Conservation (phyloP, 1,140 invertebrate genomes). For the Drosophila burlai region DNA sequence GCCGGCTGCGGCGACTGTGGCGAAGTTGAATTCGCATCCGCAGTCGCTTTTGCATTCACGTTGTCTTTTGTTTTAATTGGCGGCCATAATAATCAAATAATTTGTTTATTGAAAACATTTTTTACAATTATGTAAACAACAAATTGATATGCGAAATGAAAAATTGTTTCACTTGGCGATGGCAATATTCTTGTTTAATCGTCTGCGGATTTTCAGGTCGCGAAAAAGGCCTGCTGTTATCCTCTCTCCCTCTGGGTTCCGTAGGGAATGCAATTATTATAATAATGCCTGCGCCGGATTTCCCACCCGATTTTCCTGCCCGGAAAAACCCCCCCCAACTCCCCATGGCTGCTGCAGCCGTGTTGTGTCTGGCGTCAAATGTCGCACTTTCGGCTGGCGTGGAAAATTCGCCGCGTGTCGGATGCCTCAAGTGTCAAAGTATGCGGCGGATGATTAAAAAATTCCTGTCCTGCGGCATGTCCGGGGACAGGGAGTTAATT, state of each 20-base stretch:
- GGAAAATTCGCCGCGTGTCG: slow-evolving; percentile 64
- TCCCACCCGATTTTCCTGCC: slow-evolving; percentile 8
- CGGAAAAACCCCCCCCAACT: background rate
- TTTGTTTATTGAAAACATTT: slow-evolving; percentile 84
- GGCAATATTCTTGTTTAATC: slow-evolving; percentile 49
- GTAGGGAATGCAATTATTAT: slow-evolving; percentile 78
- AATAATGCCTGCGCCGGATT: slow-evolving; percentile 62
- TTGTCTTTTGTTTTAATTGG: slow-evolving; percentile 80
- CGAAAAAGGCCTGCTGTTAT: background rate
- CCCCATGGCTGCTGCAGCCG: slow-evolving; percentile 2
- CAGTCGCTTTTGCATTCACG: slow-evolving; percentile 32
- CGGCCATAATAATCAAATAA: slow-evolving; percentile 83
- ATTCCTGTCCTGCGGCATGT: slow-evolving; percentile 48
- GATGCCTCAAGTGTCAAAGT: slow-evolving; percentile 72
- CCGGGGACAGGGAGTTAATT: slow-evolving; percentile 46
- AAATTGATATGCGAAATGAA: slow-evolving; percentile 83
- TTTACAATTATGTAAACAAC: slow-evolving; percentile 84
- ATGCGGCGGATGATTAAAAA: slow-evolving; percentile 75
- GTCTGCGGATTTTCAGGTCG: slow-evolving; percentile 27
- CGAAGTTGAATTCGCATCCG: slow-evolving; percentile 33
- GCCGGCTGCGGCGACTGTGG: slow-evolving; percentile 5
- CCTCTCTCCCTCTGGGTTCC: background rate
- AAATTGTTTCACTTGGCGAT: slow-evolving; percentile 63
- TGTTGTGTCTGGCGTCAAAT: slow-evolving; percentile 65
- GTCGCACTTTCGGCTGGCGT: slow-evolving; percentile 70